Conservation (phyloP, 2,797 vertebrate species). For the Argya squamiceps region DNA sequence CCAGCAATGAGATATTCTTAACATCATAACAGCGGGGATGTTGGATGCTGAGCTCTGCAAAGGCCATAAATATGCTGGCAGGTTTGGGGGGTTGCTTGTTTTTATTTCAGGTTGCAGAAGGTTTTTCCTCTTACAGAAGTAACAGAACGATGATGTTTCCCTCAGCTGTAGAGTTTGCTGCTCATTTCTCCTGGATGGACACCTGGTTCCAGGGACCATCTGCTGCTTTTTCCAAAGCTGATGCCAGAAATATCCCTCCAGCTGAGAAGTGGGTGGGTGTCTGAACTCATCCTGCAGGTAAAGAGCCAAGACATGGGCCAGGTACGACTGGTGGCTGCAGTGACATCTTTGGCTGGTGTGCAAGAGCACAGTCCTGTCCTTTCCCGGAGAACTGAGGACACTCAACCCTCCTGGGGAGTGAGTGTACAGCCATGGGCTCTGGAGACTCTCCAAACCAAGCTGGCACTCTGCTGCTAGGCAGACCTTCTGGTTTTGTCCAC, state of each 20-base stretch:
- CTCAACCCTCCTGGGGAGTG: rapidly evolving
- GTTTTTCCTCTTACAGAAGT: not conserved
- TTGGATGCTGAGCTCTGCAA: not conserved
- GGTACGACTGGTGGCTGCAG: not conserved
- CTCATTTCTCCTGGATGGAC: not conserved
- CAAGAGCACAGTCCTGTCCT: rapidly evolving
- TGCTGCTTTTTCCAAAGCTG: not conserved
- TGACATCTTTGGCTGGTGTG: not conserved
- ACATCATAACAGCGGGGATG: not conserved
- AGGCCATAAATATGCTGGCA: not conserved
- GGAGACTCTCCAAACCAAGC: not conserved
- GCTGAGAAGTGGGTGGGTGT: not conserved
- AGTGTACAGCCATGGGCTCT: rapidly evolving
- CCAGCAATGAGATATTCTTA: not conserved
- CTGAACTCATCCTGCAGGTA: not conserved
- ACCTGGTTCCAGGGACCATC: not conserved
- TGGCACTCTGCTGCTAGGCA: not conserved
- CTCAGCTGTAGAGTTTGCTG: not conserved
- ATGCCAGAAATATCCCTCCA: not conserved
- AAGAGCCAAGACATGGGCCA: not conserved
- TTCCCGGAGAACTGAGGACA: not conserved
- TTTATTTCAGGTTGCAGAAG: not conserved
- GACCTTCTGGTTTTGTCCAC: not conserved
- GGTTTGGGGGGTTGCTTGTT: not conserved
- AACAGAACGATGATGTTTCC: not conserved